Evolutionary conservation across 2,888 invertebrate species (phyloP).

Genomic region (Thereva nobilitata): DNA sequence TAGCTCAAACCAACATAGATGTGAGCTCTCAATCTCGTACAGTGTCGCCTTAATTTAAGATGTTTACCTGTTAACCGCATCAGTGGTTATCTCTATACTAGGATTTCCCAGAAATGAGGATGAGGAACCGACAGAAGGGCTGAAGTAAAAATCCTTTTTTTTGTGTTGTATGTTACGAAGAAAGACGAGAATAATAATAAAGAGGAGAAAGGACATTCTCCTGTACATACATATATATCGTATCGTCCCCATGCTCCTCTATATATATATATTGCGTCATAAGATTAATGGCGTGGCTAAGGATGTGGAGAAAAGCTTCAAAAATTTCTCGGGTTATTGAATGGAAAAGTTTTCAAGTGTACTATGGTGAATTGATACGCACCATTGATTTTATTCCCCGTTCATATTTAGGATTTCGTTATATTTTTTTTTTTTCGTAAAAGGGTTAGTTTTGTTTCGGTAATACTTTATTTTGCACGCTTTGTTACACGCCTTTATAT

Average conservation of each 20-base stretch:
- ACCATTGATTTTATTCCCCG: constrained; percentile 4
- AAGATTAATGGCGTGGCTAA: constrained; percentile 26
- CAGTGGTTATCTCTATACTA: neutral
- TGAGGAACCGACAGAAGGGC: constrained; percentile 1
- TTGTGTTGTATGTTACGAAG: too few relatives aligned
- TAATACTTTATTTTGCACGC: constrained; percentile 10
- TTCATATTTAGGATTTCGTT: too few relatives aligned
- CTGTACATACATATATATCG: too few relatives aligned
- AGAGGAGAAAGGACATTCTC: too few relatives aligned
- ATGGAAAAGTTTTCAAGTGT: constrained; percentile 19
- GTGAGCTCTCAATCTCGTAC: constrained; percentile 1
- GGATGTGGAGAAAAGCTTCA: constrained; percentile 16
- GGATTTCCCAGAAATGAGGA: constrained; percentile 5
- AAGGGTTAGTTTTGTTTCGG: neutral
- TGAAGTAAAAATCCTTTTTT: constrained; percentile 9
- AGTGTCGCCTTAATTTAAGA: constrained; percentile 24
- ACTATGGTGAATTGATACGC: constrained; percentile 16
- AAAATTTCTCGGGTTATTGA: constrained; percentile 29
- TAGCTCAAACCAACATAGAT: neutral
- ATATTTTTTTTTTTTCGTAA: too few relatives aligned
- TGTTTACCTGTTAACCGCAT: constrained; percentile 37
- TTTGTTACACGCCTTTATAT: too few relatives aligned
- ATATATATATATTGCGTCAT: constrained; percentile 1
- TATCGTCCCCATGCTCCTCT: neutral
- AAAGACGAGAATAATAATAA: too few relatives aligned